Conservation (phyloP, 2,797 vertebrate species). For the Adrianichthys oophorus region DNA sequence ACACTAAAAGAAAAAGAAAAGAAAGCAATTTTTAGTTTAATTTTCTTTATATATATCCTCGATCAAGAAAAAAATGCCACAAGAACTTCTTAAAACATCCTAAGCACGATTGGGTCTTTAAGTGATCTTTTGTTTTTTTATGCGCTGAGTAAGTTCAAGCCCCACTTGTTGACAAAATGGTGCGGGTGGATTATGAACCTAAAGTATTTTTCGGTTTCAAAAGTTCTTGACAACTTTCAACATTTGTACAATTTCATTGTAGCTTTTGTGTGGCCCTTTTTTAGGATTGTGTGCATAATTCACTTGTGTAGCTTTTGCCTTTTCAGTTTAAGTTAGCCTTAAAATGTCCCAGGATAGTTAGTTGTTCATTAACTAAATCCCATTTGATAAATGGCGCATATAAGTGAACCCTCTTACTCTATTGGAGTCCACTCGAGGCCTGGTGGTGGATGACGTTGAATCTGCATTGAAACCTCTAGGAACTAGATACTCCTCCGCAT, state of each 20-base stretch:
- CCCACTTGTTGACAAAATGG: constrained; percentile 49
- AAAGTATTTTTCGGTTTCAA: constrained; percentile 23
- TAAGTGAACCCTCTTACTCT: constrained; percentile 73
- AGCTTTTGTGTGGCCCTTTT: neutral
- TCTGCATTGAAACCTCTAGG: constrained; percentile 88
- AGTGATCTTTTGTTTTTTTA: too few species aligned
- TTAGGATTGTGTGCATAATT: neutral
- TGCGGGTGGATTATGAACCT: constrained; percentile 56
- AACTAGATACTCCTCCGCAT: constrained; percentile 95
- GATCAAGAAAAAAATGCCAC: too few species aligned
- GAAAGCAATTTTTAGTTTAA: too few species aligned
- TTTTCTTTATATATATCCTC: too few species aligned
- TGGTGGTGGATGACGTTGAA: constrained; percentile 81
- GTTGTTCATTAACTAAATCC: too few species aligned
- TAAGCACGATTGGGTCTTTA: too few species aligned
- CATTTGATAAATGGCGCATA: too few species aligned
- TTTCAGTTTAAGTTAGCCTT: neutral
- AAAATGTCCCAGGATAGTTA: too few species aligned
- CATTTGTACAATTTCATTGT: neutral
- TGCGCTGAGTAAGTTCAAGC: constrained; percentile 61
- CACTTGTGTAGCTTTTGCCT: neutral
- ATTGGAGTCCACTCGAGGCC: constrained; percentile 89
- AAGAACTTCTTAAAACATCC: too few species aligned
- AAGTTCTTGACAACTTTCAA: neutral
- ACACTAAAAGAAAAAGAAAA: too few species aligned